These are phyloP conservation scores for Plagodis dolabraria DNA, from an alignment of 2,888 invertebrate genomes.

Conservation along the genomic window DNA sequence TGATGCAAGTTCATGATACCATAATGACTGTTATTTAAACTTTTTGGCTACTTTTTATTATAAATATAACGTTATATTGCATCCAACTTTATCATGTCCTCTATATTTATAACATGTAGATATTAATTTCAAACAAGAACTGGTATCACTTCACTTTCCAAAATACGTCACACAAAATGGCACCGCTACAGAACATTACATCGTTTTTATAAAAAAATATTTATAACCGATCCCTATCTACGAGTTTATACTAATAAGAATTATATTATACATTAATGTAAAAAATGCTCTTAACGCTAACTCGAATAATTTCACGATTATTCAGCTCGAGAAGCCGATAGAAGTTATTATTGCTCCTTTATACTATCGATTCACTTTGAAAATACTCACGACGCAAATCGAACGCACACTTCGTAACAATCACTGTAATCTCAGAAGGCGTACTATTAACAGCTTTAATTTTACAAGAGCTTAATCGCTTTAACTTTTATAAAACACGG, in stretches of 20 bases:
- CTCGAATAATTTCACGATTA: constrained; percentile 59
- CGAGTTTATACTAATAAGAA: constrained; percentile 64
- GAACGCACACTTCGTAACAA: constrained; percentile 39
- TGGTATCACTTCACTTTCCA: constrained; percentile 40
- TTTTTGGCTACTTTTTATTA: constrained; percentile 30
- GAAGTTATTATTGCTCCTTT: constrained; percentile 63
- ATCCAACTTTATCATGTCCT: constrained; percentile 21
- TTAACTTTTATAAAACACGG: constrained; percentile 39
- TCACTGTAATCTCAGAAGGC: constrained; percentile 68
- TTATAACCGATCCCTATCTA: constrained; percentile 69
- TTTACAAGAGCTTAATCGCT: constrained; percentile 62
- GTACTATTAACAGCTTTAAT: constrained; percentile 66
- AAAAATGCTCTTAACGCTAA: constrained; percentile 61
- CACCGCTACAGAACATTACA: constrained; percentile 71
- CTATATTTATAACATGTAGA: constrained; percentile 22
- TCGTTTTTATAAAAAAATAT: constrained; percentile 60
- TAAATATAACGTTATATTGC: constrained; percentile 16
- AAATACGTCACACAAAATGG: constrained; percentile 70
- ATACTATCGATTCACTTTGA: constrained; percentile 52
- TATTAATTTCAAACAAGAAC: constrained; percentile 29
- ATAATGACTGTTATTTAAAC: constrained; percentile 34
- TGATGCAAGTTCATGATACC: constrained; percentile 44
- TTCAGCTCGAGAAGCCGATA: constrained; percentile 56
- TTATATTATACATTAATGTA: constrained; percentile 65
- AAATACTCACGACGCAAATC: constrained; percentile 46